Conservation (phyloP, 2,113 vertebrate species). For the Nipponia nippon region DNA sequence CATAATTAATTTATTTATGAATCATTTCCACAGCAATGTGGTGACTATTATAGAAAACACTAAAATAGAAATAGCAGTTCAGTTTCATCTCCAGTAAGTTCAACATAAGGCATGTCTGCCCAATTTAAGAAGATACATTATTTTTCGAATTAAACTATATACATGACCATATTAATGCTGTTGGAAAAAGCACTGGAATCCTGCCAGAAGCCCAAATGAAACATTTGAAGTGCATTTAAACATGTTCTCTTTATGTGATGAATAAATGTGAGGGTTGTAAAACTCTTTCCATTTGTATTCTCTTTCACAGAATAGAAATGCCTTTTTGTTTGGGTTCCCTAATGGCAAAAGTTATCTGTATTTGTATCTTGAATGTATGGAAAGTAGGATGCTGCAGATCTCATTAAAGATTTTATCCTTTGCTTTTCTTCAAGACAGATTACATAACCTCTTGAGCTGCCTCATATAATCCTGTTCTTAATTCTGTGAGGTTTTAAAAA, state of each 20-base stretch:
- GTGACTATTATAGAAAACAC: neutral
- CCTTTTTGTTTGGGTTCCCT: neutral
- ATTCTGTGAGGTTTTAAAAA: neutral
- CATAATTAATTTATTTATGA: neutral
- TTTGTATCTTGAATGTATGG: neutral
- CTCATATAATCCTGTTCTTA: conserved; percentile 2
- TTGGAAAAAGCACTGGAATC: neutral
- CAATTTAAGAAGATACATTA: neutral
- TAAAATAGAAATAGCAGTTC: neutral
- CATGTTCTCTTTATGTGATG: neutral
- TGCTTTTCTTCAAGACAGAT: neutral
- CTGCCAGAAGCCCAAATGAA: neutral
- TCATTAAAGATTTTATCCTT: neutral
- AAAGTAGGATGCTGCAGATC: neutral
- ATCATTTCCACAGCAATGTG: neutral
- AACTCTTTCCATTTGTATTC: neutral
- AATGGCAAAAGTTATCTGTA: neutral
- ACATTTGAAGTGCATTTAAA: neutral
- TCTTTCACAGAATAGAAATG: neutral
- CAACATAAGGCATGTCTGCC: neutral
- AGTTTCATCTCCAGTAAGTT: neutral
- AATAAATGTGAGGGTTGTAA: neutral
- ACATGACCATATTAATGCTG: neutral
- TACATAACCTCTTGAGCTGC: neutral
- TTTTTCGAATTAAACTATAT: neutral